A percentile compares a stretch with the other conserved stretches of the same genome.
These are phyloP conservation scores for Xylota segnis DNA, from an alignment of 2,888 invertebrate genomes.

Conservation along the genomic window DNA sequence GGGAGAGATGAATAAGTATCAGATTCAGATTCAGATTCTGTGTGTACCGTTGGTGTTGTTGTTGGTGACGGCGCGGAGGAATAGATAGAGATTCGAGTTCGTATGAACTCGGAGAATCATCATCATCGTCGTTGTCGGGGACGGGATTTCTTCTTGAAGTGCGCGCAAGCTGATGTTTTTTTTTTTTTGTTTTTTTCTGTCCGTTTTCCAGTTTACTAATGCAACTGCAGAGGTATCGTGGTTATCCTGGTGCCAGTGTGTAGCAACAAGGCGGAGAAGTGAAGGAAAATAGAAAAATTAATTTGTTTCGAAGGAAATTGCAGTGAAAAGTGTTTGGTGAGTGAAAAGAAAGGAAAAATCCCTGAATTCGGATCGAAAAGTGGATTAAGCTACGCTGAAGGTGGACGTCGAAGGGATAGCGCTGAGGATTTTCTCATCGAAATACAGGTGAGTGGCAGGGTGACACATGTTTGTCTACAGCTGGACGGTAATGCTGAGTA, in stretches of 20 bases:
- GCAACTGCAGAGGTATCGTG: constrained; percentile 1
- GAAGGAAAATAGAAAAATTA: constrained; percentile 9
- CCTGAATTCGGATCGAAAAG: constrained; percentile 14
- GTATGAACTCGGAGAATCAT: constrained; percentile 21
- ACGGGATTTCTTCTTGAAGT: constrained; percentile 9
- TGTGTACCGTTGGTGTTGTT: constrained; percentile 51
- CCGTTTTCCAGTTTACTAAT: constrained; percentile 1
- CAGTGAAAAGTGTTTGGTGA: constrained; percentile 11
- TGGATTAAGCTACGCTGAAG: constrained; percentile 35
- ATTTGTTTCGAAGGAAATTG: constrained; percentile 18
- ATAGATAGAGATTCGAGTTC: constrained; percentile 17
- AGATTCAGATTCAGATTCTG: constrained; percentile 17
- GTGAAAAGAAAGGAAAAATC: constrained; percentile 1
- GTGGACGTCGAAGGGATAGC: not conserved
- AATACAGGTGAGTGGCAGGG: constrained; percentile 12
- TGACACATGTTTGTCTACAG: no score
- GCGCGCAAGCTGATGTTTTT: constrained; percentile 13
- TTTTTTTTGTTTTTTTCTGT: not conserved
- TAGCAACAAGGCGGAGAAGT: not conserved
- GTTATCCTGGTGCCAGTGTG: constrained; percentile 37
- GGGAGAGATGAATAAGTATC: constrained; percentile 55
- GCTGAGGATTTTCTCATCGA: not conserved
- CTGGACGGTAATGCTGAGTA: no score
- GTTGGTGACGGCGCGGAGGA: constrained; percentile 32
- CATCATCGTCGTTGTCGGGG: constrained; percentile 14